These are phyloP conservation scores for Philereme vetulata DNA, from an alignment of 2,888 invertebrate genomes.

Conservation along the genomic window DNA sequence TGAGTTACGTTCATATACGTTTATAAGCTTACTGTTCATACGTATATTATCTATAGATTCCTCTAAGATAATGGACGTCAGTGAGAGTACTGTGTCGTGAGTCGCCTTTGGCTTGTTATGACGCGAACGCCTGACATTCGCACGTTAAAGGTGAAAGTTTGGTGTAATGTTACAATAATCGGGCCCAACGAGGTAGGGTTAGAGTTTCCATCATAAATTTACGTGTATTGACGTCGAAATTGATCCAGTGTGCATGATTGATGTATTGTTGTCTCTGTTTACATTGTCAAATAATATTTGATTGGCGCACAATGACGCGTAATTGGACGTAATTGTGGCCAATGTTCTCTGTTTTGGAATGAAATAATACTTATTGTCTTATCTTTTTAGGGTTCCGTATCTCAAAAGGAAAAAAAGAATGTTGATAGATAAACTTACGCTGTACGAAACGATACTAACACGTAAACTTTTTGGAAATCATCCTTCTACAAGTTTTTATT, in stretches of 20 bases:
- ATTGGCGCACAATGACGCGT: too few relatives aligned
- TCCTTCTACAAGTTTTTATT: too few relatives aligned
- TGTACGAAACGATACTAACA: too few relatives aligned
- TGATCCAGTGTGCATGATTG: background rate
- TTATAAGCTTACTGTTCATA: constrained; percentile 10
- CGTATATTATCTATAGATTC: background rate
- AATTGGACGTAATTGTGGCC: too few relatives aligned
- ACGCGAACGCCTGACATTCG: constrained; percentile 59
- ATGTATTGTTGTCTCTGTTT: constrained; percentile 15
- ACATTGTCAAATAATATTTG: constrained; percentile 5
- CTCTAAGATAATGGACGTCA: constrained; percentile 48
- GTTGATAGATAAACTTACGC: too few relatives aligned
- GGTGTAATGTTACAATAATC: constrained; percentile 36
- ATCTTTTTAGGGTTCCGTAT: too few relatives aligned
- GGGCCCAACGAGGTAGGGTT: constrained; percentile 23
- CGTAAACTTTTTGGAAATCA: too few relatives aligned
- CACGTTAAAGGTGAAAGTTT: constrained; percentile 58
- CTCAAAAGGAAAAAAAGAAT: too few relatives aligned
- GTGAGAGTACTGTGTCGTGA: constrained; percentile 63
- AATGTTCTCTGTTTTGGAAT: too few relatives aligned
- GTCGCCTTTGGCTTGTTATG: constrained; percentile 56
- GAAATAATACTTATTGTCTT: too few relatives aligned
- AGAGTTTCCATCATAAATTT: constrained; percentile 18
- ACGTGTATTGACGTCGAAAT: constrained; percentile 21
- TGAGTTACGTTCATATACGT: too few relatives aligned